phyloP scores from a whole-genome alignment of 2,888 invertebrate genomes.

The Nephrotoma appendiculata region DNA sequence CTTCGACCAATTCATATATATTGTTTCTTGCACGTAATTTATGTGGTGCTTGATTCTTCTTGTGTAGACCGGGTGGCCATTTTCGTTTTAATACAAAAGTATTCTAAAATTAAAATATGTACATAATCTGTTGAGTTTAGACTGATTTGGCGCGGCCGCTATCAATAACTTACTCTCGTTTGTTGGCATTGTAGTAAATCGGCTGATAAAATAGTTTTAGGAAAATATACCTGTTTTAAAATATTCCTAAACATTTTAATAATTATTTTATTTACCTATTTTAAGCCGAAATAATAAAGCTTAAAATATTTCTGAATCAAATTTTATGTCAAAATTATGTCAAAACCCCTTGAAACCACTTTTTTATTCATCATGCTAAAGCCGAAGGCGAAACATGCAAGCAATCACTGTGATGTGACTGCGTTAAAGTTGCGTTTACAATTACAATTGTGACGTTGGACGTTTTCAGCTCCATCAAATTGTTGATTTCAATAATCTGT shows the following conservation, averaged over 20 bases:
- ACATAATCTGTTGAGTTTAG: neutral
- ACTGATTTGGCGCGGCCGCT: neutral
- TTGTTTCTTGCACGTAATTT: constrained; percentile 45
- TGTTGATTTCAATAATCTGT: too few relatives aligned
- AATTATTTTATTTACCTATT: neutral
- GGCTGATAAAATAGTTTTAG: neutral
- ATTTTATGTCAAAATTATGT: too few relatives aligned
- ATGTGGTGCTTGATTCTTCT: constrained; percentile 38
- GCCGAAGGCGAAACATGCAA: too few relatives aligned
- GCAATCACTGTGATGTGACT: too few relatives aligned
- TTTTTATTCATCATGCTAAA: too few relatives aligned
- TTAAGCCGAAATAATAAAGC: neutral
- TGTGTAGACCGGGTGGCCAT: constrained; percentile 41
- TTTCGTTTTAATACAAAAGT: constrained; percentile 58
- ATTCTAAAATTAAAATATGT: constrained; percentile 39
- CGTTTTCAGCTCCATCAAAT: too few relatives aligned
- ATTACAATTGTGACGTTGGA: too few relatives aligned
- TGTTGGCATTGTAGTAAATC: neutral
- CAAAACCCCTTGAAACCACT: too few relatives aligned
- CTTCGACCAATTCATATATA: constrained; percentile 59
- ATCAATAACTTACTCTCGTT: neutral
- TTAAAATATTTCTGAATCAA: too few relatives aligned
- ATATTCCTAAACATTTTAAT: neutral
- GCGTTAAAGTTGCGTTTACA: too few relatives aligned
- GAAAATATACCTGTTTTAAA: neutral